phyloP scores from a whole-genome alignment of 2,888 invertebrate species.

The Aleiodes leptofemur region DNA sequence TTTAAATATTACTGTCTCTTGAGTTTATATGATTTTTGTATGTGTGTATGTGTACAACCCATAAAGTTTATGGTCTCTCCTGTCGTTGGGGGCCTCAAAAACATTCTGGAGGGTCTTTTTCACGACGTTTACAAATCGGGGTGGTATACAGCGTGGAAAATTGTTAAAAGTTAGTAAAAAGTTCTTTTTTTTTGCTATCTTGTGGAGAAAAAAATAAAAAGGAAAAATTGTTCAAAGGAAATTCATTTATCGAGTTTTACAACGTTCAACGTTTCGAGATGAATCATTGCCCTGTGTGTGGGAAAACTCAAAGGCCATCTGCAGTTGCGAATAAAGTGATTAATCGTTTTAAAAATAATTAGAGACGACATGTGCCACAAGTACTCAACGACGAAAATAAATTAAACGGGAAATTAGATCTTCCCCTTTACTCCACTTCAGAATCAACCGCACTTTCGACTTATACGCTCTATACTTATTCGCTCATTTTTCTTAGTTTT shows the following conservation, averaged over 20 bases:
- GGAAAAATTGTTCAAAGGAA: neutral
- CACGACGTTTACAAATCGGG: conserved; percentile 53
- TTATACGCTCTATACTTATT: neutral
- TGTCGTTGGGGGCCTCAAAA: conserved; percentile 43
- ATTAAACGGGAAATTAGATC: conserved; percentile 52
- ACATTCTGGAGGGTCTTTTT: conserved; percentile 41
- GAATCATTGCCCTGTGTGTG: conserved; percentile 23
- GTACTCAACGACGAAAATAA: conserved; percentile 49
- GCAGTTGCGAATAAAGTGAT: conserved; percentile 51
- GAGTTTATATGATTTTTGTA: conserved; percentile 14
- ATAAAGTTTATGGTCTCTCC: conserved; percentile 57
- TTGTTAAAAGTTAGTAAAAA: conserved; percentile 7
- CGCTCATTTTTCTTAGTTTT: neutral
- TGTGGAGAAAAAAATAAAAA: conserved; percentile 23
- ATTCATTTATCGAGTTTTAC: too few relatives aligned
- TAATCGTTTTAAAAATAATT: conserved; percentile 58
- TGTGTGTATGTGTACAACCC: conserved; percentile 47
- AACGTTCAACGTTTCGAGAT: neutral
- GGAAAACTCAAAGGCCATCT: conserved; percentile 18
- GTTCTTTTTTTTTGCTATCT: conserved; percentile 17
- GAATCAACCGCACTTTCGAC: conserved; percentile 1
- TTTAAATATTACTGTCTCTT: conserved; percentile 42
- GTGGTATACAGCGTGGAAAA: conserved; percentile 37
- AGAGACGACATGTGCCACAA: conserved; percentile 45
- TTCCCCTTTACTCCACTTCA: neutral